phyloP scores from a whole-genome alignment of 30 jellyfish, hydroid and myxozoan genomes.

The Hydra vulgaris region DNA sequence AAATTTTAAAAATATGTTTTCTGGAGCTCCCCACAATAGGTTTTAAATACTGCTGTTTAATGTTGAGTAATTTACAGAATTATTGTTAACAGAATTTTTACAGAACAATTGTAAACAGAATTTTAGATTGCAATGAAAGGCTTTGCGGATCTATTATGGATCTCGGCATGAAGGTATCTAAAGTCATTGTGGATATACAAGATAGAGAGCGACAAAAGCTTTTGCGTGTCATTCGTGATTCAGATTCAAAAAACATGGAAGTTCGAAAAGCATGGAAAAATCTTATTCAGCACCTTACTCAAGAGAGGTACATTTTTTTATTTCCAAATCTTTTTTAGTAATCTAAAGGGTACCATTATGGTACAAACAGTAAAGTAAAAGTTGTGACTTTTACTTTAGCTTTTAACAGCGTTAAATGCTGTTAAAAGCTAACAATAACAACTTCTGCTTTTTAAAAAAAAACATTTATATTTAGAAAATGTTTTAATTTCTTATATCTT shows the following conservation, averaged over 20 bases:
- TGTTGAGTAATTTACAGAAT: no score
- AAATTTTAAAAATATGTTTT: no score
- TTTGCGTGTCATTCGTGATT: slow-evolving; percentile 58
- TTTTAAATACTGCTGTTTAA: no score
- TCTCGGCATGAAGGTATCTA: slow-evolving; percentile 74
- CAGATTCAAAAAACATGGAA: slow-evolving; percentile 73
- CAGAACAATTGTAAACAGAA: no score
- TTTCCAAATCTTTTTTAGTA: not conserved
- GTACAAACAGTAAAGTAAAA: no score
- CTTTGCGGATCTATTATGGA: slow-evolving; percentile 12
- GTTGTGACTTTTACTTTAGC: no score
- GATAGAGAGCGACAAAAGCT: slow-evolving; percentile 86
- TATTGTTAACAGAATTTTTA: no score
- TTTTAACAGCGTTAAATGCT: no score
- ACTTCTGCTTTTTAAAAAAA: no score
- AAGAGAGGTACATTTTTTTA: slow-evolving; percentile 55
- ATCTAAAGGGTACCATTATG: not conserved
- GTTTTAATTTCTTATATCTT: not conserved
- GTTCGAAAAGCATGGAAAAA: slow-evolving; percentile 72
- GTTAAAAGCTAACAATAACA: no score
- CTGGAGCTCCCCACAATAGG: no score
- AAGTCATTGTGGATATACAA: slow-evolving; percentile 73
- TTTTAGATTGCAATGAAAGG: not conserved
- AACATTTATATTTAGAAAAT: no score
- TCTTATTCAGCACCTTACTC: slow-evolving; percentile 57